Base-by-base conservation (phyloP, 2,113 vertebrate species). In the Pyrgilauda ruficollis region DNA sequence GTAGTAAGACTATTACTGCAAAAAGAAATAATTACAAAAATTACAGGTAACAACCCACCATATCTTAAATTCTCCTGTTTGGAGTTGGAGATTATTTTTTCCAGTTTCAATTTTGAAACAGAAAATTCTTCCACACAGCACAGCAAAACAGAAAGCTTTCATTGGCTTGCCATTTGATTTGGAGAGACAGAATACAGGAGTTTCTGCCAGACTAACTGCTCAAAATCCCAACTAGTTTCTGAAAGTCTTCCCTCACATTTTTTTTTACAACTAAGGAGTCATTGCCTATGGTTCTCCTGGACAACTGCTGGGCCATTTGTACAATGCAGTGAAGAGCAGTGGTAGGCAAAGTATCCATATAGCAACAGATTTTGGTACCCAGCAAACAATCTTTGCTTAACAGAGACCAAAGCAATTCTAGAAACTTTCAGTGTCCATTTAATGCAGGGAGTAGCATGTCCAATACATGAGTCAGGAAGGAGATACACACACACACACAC, bases 11-110 rank as follows among this genome's bases (percentile, higher is more conserved):
- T n/a, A 33, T 31, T 85, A 55, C 46, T 73, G 73, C 16, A 69
- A 46, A 87, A 93, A 74, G 4, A 93, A 90, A 53, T 41, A 69
- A 80, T 85, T 77, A 66, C 22, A 76, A 85, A 79, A 94, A 66
- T 59, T 47, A 73, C 2, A 1, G 41, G n/a, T 79, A 73, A 83
- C 44, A 88, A 53, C 16, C n/a, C 31, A 73, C 6, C 0, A 0
- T 79, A 83, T 73, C 37, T 73, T 62, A 73, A 85, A 33, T 28
- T 27, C 21, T 91, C 23, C n/a, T 66, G 14, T 77, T 74, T 30
- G 31, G 69, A 68, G 33, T 5, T 75, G 16, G 50, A 88, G 20
- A 70, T 93, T 28, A 73, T 28, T 35, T 43, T 83, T 92, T 74
- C 37, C 61, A 89, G 43, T 77, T 95, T 76, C 41, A 59, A 7